Evolutionary conservation across 2,888 invertebrate species (phyloP).

Genomic region (Leptopterna dolabrata): DNA sequence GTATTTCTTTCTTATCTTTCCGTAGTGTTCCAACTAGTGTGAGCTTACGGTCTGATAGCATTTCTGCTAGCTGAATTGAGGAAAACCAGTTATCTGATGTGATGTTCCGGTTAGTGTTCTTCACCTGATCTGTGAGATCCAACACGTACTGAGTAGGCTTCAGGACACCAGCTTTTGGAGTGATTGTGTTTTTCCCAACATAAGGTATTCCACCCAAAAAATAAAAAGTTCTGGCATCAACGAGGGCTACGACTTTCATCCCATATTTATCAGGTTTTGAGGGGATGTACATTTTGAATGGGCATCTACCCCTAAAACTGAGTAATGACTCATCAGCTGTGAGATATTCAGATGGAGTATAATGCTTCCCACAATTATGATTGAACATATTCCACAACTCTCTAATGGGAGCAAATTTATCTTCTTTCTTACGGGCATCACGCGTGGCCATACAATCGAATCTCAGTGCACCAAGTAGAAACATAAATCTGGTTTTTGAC

Average conservation of each 20-base stretch:
- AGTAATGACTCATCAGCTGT: slow-evolving; percentile 49
- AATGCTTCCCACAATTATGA: slow-evolving; percentile 42
- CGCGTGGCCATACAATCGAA: background rate
- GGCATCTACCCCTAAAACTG: slow-evolving; percentile 49
- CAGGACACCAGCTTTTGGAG: background rate
- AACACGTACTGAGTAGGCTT: slow-evolving; percentile 57
- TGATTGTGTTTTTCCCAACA: slow-evolving; percentile 51
- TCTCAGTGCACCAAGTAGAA: background rate
- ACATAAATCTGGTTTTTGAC: background rate
- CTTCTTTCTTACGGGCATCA: background rate
- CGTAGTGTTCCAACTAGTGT: slow-evolving; percentile 60
- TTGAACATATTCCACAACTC: slow-evolving; percentile 52
- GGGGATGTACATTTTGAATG: slow-evolving; percentile 52
- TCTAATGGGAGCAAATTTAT: slow-evolving; percentile 55
- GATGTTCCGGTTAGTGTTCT: slow-evolving; percentile 59
- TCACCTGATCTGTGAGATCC: slow-evolving; percentile 50
- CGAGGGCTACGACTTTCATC: slow-evolving; percentile 36
- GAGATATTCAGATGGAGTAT: slow-evolving; percentile 38
- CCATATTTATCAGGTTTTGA: slow-evolving; percentile 44
- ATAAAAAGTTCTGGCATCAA: slow-evolving; percentile 53
- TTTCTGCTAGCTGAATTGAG: slow-evolving; percentile 40
- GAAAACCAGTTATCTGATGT: slow-evolving; percentile 60
- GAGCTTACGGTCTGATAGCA: slow-evolving; percentile 58
- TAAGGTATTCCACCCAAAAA: slow-evolving; percentile 53
- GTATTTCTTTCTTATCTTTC: slow-evolving; percentile 64